Conservation (phyloP, 2,113 vertebrate species). For the Plecotus auritus region DNA sequence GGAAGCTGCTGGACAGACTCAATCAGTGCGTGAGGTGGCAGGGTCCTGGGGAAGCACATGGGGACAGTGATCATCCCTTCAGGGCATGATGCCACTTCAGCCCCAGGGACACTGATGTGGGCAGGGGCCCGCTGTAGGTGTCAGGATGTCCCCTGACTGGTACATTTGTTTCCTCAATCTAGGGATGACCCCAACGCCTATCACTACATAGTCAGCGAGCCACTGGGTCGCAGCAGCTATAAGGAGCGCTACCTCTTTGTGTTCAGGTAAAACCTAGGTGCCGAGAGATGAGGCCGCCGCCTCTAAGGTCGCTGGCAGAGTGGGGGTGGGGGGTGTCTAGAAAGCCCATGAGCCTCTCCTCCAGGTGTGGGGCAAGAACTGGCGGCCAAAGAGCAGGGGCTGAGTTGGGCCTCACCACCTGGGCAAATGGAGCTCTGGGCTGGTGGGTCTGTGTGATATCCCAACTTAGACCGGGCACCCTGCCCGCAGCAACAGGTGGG, state of each 20-base stretch:
- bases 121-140: not conserved
- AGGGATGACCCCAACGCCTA: conserved; percentile 77
- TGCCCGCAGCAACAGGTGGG: not conserved
- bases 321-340: no score
- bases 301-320: fast-evolving
- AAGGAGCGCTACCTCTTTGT: conserved; percentile 92
- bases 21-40: conserved; percentile 80
- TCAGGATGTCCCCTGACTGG: not conserved
- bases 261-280: conserved; percentile 82
- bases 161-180: not conserved
- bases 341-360: not conserved
- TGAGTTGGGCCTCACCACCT: no score
- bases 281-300: fast-evolving
- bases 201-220: conserved; percentile 81
- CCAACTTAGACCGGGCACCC: not conserved
- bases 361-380: not conserved
- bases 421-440: not conserved
- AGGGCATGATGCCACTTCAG: fast-evolving
- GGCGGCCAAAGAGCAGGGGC: not conserved
- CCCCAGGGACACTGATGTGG: not conserved
- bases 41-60: not conserved
- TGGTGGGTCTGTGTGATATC: not conserved
- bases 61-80: not conserved
- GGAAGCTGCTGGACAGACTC: conserved; percentile 84
- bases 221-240: conserved; percentile 87